A percentile compares a stretch with the other conserved stretches of the same genome.
Conservation (phyloP, 53 echinoderm and acorn worm genomes). For the Paelopatides confundens region DNA sequence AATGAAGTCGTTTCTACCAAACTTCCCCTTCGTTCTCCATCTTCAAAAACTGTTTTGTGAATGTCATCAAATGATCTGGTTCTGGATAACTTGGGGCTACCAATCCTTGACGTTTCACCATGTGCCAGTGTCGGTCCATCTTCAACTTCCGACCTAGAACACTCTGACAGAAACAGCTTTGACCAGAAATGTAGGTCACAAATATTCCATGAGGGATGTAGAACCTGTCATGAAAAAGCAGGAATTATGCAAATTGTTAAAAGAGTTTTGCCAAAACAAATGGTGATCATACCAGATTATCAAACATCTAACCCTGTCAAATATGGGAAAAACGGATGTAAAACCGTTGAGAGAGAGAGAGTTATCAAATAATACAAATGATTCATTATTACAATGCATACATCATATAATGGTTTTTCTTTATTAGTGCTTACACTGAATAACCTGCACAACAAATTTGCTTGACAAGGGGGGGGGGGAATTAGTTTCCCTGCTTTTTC, state of each 20-base stretch:
- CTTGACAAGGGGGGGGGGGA: too few relatives aligned
- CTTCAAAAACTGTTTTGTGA: constrained; percentile 75
- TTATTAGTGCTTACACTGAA: too few relatives aligned
- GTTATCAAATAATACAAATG: neutral
- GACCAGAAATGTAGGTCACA: constrained; percentile 84
- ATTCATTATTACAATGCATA: neutral
- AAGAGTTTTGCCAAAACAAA: too few relatives aligned
- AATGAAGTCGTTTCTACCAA: constrained; percentile 70
- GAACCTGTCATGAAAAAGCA: constrained; percentile 58
- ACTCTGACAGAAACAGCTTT: constrained; percentile 83
- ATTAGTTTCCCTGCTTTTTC: too few relatives aligned
- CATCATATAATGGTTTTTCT: neutral
- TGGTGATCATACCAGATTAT: too few relatives aligned
- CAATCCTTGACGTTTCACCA: constrained; percentile 4
- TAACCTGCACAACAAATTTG: too few relatives aligned
- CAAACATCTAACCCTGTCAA: too few relatives aligned
- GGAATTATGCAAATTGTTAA: too few relatives aligned
- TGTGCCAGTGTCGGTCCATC: neutral
- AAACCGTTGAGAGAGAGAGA: too few relatives aligned
- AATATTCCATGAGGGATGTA: constrained; percentile 82
- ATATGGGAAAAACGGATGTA: too few relatives aligned
- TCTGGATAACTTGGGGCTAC: constrained; percentile 80
- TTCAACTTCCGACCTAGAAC: constrained; percentile 49
- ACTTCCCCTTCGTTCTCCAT: constrained; percentile 72
- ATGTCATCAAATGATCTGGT: constrained; percentile 90